A percentile compares a stretch with the other conserved stretches of the same genome.
Conservation (phyloP, 2,888 invertebrate genomes). For the Acronicta alni region DNA sequence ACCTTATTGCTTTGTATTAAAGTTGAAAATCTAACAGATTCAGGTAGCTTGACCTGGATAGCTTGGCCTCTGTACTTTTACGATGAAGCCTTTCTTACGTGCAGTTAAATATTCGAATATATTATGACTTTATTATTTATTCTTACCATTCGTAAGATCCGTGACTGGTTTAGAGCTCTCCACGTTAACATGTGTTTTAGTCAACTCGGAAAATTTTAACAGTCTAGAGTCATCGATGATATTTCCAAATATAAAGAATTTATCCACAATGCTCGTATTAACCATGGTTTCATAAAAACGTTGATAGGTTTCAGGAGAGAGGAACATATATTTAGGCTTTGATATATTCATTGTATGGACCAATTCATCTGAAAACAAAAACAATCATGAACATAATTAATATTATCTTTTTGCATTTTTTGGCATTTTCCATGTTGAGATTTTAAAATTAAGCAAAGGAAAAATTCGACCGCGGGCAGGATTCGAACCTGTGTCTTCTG, state of each 20-base stretch:
- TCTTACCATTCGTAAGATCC: conserved; percentile 65
- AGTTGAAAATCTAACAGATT: no score
- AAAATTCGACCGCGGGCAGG: no score
- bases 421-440: no score
- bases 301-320: conserved; percentile 68
- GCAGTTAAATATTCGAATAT: background rate
- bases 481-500: no score
- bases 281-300: conserved; percentile 61
- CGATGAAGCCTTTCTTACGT: no score
- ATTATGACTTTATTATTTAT: conserved; percentile 2
- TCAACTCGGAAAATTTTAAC: conserved; percentile 61
- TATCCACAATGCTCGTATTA: conserved; percentile 54
- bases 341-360: conserved; percentile 71
- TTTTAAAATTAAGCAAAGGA: no score
- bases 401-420: no score
- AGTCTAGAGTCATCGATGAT: conserved; percentile 42
- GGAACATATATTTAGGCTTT: conserved; percentile 73
- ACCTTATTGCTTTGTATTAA: no score
- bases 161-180: conserved; percentile 55
- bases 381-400: background rate
- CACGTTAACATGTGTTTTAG: conserved; percentile 53
- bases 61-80: no score
- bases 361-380: conserved; percentile 72
- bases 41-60: no score
- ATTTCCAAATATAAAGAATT: conserved; percentile 66